phyloP scores from a whole-genome alignment of 1,140 invertebrate species.

The Euura saliciscinereae region DNA sequence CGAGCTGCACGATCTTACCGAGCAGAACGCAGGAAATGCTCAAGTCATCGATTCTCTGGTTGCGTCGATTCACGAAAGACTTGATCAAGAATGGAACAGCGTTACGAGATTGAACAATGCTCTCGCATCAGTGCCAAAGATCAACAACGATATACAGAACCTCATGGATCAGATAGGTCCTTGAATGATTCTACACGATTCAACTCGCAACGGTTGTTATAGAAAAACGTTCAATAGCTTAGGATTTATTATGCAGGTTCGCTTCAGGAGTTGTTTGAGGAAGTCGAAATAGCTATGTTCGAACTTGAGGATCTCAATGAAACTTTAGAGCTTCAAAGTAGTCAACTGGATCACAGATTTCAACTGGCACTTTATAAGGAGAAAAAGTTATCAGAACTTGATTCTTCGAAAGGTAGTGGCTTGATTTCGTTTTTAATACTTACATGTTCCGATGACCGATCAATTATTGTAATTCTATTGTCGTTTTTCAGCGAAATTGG shows the following conservation, averaged over 20 bases:
- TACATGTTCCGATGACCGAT: background rate
- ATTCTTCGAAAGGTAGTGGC: slow-evolving; percentile 63
- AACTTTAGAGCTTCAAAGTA: slow-evolving; percentile 66
- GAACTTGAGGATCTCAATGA: slow-evolving; percentile 71
- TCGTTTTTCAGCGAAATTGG: slow-evolving; percentile 61
- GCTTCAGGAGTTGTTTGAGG: slow-evolving; percentile 67
- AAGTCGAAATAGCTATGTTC: slow-evolving; percentile 67
- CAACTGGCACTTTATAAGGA: slow-evolving; percentile 70
- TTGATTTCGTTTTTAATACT: background rate
- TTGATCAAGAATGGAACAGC: slow-evolving; percentile 62
- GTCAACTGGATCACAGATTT: slow-evolving; percentile 67
- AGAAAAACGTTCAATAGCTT: background rate
- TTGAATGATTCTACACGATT: no score
- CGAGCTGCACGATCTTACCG: slow-evolving; percentile 66
- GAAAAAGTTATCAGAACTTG: slow-evolving; percentile 66
- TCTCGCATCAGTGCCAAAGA: slow-evolving; percentile 63
- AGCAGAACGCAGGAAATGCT: slow-evolving; percentile 67
- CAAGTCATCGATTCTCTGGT: slow-evolving; percentile 66
- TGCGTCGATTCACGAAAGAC: slow-evolving; percentile 59
- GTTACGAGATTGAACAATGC: slow-evolving; percentile 61
- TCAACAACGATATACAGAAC: slow-evolving; percentile 64
- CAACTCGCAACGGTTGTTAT: background rate
- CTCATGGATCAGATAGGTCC: slow-evolving; percentile 67
- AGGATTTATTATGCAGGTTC: slow-evolving; percentile 52
- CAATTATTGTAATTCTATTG: slow-evolving; percentile 19